Evolutionary conservation across 2,888 invertebrate genomes (phyloP), one percentile per base, ranked within the genome.

Genomic region (Nemurella pictetii): DNA sequence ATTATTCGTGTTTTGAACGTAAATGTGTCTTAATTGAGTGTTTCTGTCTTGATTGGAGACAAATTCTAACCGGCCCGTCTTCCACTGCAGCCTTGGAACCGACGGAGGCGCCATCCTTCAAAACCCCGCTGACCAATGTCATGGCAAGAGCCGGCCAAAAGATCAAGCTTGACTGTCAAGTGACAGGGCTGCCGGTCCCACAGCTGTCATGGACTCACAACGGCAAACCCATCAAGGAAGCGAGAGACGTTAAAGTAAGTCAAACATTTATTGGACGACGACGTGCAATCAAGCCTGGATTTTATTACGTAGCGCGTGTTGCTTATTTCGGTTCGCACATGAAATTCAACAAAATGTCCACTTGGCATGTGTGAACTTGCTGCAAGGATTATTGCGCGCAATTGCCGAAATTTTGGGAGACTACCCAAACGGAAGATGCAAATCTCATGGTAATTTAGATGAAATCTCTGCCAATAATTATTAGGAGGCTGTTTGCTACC

Each of bases 71-170:
- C n/a, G n/a, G n/a, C n/a, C n/a, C n/a, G n/a, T n/a, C 15, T 36
- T 36, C 36, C 26, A 0, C 88, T 91, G 35, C 89, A 94, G 94
- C 94, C 84, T 90, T 93, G 86, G 93, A 93, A 88, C 92, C 93
- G 73, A 91, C 92, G n/a, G 93, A 94, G 89, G 89, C 92, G 85
- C 95, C 95, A 20, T 90, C 90, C 84, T 94, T 95, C 87, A 90
- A 92, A 81, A 90, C 91, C 85, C 93, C 94, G 1, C 90, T 95
- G 55, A 93, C 93, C 0, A 95, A 95, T 89, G 93, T 94, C n/a
- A 94, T 94, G 93, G 94, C 94, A 7, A 92, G 94, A 87, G 93
- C 94, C 85, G 95, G 95, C 80, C 94, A 95, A 89, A 94, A 94
- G 90, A 92, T 95, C 88, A 94, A 94, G 89, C 90, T 96, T 87